Conservation (phyloP, 2,113 vertebrate species). For the Crypturellus undulatus region DNA sequence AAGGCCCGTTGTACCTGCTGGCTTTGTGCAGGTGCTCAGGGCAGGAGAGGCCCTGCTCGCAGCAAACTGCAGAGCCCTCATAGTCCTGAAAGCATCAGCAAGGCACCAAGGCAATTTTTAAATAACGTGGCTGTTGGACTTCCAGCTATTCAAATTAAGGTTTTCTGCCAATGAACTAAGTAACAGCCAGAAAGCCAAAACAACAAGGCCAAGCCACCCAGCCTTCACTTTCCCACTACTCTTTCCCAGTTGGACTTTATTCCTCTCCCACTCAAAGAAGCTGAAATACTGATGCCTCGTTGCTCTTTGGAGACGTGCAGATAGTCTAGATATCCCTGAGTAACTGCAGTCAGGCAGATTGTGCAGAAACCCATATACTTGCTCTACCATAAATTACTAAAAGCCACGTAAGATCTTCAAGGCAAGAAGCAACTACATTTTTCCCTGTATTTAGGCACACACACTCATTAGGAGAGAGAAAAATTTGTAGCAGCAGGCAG, state of each 20-base stretch:
- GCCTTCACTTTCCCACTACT: not conserved
- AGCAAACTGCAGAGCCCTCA: not conserved
- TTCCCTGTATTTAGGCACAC: accelerated
- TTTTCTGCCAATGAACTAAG: not conserved
- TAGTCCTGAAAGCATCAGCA: not conserved
- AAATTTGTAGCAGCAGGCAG: not conserved
- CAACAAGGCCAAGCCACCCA: not conserved
- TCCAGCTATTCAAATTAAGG: not conserved
- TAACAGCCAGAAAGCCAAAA: not conserved
- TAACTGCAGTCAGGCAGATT: not conserved
- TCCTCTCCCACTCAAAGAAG: not conserved
- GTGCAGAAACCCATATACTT: not conserved
- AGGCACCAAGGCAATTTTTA: not conserved
- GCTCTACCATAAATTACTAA: not conserved
- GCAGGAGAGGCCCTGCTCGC: not conserved
- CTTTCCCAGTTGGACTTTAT: not conserved
- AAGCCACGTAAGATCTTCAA: accelerated
- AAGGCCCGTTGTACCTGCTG: not conserved
- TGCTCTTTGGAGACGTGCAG: not conserved
- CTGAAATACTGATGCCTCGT: not conserved
- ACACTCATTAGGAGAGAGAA: not conserved
- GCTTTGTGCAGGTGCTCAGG: not conserved
- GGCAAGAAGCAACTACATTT: not conserved
- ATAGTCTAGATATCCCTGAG: not conserved
- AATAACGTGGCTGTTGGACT: not conserved